Evolutionary conservation across 1,140 invertebrate genomes (phyloP).

Genomic region (Phymorhynchus buccinoides): DNA sequence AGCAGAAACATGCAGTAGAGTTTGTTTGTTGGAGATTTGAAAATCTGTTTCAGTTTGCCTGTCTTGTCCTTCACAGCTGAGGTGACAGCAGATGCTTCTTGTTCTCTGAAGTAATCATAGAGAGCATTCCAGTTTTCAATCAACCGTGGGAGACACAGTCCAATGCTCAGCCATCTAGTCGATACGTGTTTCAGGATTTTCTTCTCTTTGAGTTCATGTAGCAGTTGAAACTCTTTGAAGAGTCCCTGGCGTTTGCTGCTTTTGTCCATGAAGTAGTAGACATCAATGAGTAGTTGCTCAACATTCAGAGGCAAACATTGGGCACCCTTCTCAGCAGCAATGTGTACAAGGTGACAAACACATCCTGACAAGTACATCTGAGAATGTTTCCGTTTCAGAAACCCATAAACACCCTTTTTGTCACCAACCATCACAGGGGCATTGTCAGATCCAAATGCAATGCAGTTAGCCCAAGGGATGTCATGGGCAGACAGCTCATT

Average conservation of each 20-base stretch:
- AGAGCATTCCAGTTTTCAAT: slow-evolving; percentile 2
- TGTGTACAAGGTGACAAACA: slow-evolving; percentile 32
- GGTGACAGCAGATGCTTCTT: neutral
- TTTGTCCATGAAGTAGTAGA: slow-evolving; percentile 31
- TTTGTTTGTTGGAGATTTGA: slow-evolving; percentile 17
- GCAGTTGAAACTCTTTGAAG: neutral
- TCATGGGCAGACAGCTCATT: slow-evolving; percentile 33
- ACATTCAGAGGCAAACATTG: neutral
- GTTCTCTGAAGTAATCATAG: slow-evolving; percentile 6
- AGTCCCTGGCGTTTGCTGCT: neutral
- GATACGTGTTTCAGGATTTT: slow-evolving; percentile 24
- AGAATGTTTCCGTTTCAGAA: slow-evolving; percentile 35
- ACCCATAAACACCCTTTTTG: slow-evolving; percentile 48
- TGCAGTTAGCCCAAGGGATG: slow-evolving; percentile 51
- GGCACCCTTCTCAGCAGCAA: slow-evolving; percentile 28
- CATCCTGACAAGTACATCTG: slow-evolving; percentile 41
- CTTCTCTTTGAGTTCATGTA: neutral
- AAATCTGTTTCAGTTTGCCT: neutral
- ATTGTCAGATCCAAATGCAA: slow-evolving; percentile 56
- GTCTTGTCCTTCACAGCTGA: slow-evolving; percentile 9
- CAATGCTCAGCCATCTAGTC: slow-evolving; percentile 20
- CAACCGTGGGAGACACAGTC: neutral
- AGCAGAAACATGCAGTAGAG: slow-evolving; percentile 28
- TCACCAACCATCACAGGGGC: slow-evolving; percentile 54
- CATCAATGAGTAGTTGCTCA: slow-evolving; percentile 1